phyloP scores from a whole-genome alignment of 2,113 vertebrate genomes.

The Myrmophylax atrothorax region DNA sequence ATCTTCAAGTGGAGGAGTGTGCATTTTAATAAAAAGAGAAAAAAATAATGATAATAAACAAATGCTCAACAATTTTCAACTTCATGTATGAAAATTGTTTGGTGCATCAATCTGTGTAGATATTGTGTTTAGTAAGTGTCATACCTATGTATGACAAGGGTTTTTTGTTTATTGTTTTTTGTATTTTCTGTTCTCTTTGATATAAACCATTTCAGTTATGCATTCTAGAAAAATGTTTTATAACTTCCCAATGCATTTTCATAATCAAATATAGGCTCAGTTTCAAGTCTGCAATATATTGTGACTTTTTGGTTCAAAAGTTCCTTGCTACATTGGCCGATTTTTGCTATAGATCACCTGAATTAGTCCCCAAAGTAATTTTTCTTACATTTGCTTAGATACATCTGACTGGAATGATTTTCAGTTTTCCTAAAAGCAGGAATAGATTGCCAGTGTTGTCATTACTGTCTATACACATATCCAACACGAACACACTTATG shows the following conservation, averaged over 20 bases:
- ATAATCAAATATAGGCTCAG: not conserved
- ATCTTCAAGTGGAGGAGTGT: not conserved
- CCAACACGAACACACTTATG: not conserved
- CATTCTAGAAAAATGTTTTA: not conserved
- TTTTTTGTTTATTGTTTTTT: not conserved
- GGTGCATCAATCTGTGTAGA: not conserved
- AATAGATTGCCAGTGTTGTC: not conserved
- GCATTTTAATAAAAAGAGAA: not conserved
- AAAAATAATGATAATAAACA: not conserved
- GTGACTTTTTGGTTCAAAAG: not conserved
- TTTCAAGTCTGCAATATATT: not conserved
- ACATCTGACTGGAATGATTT: not conserved
- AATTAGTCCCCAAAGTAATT: not conserved
- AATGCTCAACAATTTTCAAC: not conserved
- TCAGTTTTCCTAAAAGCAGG: slow-evolving; percentile 1
- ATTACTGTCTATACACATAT: not conserved
- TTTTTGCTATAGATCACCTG: not conserved
- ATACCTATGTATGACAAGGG: not conserved
- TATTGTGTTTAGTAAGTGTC: not conserved
- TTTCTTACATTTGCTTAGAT: slow-evolving; percentile 10
- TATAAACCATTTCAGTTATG: not conserved
- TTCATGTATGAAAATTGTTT: not conserved
- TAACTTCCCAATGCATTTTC: not conserved
- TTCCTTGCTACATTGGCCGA: not conserved
- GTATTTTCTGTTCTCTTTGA: not conserved